Evolutionary conservation across 2,797 vertebrate genomes (phyloP).

Genomic region (Squalus acanthias): DNA sequence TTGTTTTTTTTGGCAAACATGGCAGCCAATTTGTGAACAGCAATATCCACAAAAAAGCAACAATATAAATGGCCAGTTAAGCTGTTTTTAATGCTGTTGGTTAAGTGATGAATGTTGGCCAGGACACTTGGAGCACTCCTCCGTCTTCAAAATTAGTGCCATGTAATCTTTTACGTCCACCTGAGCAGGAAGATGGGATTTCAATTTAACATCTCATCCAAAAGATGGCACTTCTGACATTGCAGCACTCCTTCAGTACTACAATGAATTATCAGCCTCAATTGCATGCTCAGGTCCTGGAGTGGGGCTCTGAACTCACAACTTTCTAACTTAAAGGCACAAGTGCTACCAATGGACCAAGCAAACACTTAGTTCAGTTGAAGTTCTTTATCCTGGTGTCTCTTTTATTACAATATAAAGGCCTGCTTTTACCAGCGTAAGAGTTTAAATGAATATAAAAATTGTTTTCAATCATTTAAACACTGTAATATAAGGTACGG

Average conservation of each 20-base stretch:
- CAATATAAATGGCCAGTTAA: not conserved
- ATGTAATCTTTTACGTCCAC: not conserved
- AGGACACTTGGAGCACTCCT: not conserved
- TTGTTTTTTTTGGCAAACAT: not conserved
- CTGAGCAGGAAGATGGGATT: not conserved
- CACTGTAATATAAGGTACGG: too few species aligned
- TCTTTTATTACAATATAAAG: not conserved
- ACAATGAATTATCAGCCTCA: not conserved
- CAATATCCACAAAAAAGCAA: not conserved
- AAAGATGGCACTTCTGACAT: not conserved
- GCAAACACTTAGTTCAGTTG: not conserved
- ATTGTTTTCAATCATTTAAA: too few species aligned
- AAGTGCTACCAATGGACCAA: not conserved
- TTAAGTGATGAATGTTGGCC: not conserved
- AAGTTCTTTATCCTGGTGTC: not conserved
- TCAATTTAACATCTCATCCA: not conserved
- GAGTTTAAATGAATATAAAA: too few species aligned
- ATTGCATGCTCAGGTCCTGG: too few species aligned
- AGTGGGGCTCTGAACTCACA: not conserved
- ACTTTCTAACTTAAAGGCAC: not conserved
- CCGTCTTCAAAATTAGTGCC: not conserved
- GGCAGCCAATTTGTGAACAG: not conserved
- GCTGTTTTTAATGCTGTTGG: not conserved
- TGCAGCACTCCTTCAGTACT: not conserved
- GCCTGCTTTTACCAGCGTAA: too few species aligned